Conservation (phyloP, 2,888 invertebrate species). For the Luperina testacea region DNA sequence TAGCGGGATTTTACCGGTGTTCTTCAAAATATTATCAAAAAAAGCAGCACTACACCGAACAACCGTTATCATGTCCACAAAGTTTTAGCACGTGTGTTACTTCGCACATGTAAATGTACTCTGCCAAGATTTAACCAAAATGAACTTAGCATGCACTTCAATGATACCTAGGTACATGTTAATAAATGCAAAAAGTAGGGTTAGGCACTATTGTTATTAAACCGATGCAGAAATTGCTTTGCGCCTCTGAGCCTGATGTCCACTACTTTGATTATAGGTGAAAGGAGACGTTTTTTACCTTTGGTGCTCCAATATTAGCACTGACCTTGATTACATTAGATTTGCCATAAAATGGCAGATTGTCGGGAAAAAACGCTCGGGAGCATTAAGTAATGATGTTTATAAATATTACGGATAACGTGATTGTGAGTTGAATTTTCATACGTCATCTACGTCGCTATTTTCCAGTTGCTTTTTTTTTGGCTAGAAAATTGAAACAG, state of each 20-base stretch:
- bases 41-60: conserved; percentile 38
- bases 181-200: conserved; percentile 79
- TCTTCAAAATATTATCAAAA: conserved; percentile 28
- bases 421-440: not conserved
- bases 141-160: conserved; percentile 79
- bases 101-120: conserved; percentile 68
- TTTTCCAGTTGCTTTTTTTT: not conserved
- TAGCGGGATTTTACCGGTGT: conserved; percentile 26
- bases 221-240: conserved; percentile 54
- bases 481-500: not conserved
- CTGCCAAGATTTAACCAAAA: conserved; percentile 75
- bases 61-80: conserved; percentile 49
- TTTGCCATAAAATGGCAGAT: conserved; percentile 52
- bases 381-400: conserved; percentile 28
- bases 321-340: conserved; percentile 77
- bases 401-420: conserved; percentile 44
- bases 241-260: conserved; percentile 48
- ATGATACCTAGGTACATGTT: conserved; percentile 68
- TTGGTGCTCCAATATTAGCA: conserved; percentile 74
- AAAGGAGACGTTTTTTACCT: conserved; percentile 74
- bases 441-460: not conserved
- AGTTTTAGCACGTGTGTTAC: conserved; percentile 58
- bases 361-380: conserved; percentile 13
- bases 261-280: conserved; percentile 69
- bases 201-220: conserved; percentile 67